Conservation (phyloP, 2,888 invertebrate genomes). For the Hanleya hanleyi region DNA sequence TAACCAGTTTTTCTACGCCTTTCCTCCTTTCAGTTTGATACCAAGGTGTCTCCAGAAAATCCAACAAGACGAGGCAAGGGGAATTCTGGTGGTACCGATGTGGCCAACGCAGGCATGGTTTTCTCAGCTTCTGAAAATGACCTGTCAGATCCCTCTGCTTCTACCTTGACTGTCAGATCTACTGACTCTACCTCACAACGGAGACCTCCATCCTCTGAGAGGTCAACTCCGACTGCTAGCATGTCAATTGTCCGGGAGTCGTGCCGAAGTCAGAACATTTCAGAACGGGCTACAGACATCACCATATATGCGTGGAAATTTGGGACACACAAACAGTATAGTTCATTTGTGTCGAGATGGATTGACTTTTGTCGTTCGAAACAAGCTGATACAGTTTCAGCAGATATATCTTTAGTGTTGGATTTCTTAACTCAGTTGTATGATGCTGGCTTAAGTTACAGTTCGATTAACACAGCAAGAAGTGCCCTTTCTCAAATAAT, state of each 20-base stretch:
- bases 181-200: not conserved
- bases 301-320: conserved; percentile 33
- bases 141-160: not conserved
- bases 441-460: not conserved
- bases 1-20: not conserved
- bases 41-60: not conserved
- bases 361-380: conserved; percentile 15
- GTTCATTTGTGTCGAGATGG: conserved; percentile 31
- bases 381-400: conserved; percentile 13
- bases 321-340: conserved; percentile 33
- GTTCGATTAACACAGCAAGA: not conserved
- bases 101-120: conserved; percentile 5
- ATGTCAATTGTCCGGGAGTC: conserved; percentile 36
- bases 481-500: not conserved
- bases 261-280: conserved; percentile 22
- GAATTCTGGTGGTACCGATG: not conserved
- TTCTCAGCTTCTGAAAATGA: not conserved
- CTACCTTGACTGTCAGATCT: not conserved
- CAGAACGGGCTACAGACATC: conserved; percentile 25
- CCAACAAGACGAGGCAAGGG: not conserved
- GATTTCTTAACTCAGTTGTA: not conserved
- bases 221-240: conserved; percentile 28
- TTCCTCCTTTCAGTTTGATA: conserved; percentile 5
- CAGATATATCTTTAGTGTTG: not conserved
- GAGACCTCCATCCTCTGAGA: not conserved